Percentiles rank a stretch among this genome's conserved stretches.
Conservation (phyloP, 2,888 invertebrate species). For the Epirrita christyi region DNA sequence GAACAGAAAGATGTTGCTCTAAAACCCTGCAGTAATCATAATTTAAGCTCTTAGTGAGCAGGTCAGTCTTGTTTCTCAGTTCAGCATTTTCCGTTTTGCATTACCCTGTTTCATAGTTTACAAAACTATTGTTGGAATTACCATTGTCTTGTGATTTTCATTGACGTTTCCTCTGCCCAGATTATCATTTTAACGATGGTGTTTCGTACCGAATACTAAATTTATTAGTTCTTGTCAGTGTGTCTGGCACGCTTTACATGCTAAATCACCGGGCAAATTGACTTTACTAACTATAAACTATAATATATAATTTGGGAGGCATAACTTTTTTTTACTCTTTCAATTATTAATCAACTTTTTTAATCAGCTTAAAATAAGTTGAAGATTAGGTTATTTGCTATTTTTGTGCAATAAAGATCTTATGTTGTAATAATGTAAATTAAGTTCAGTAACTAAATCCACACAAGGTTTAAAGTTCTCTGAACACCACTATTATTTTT, state of each 20-base stretch:
- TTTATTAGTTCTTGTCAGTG: conserved; percentile 47
- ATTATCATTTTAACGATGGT: conserved; percentile 30
- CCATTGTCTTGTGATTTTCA: conserved; percentile 17
- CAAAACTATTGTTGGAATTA: conserved; percentile 12
- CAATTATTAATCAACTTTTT: too few species aligned
- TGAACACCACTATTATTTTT: too few species aligned
- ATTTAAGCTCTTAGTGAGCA: conserved; percentile 15
- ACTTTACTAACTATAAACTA: conserved; percentile 45
- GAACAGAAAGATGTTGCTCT: conserved; percentile 10
- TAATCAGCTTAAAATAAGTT: too few species aligned
- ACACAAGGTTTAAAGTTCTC: too few species aligned
- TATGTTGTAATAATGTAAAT: too few species aligned
- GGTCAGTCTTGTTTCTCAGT: conserved; percentile 32
- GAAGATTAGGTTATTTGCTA: neutral
- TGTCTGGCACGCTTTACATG: conserved; percentile 53
- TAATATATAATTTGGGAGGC: conserved; percentile 23
- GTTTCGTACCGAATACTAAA: conserved; percentile 39
- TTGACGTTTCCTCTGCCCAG: conserved; percentile 28
- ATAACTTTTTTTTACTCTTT: conserved; percentile 31
- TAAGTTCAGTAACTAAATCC: too few species aligned
- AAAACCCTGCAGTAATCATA: conserved; percentile 13
- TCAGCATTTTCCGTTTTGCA: conserved; percentile 18
- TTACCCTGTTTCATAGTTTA: conserved; percentile 12
- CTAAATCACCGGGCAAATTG: conserved; percentile 41
- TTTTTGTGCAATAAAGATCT: neutral